Evolutionary conservation across 2,113 vertebrate species (phyloP), one percentile per base, ranked within the genome.

Genomic region (Sclerurus mexicanus): DNA sequence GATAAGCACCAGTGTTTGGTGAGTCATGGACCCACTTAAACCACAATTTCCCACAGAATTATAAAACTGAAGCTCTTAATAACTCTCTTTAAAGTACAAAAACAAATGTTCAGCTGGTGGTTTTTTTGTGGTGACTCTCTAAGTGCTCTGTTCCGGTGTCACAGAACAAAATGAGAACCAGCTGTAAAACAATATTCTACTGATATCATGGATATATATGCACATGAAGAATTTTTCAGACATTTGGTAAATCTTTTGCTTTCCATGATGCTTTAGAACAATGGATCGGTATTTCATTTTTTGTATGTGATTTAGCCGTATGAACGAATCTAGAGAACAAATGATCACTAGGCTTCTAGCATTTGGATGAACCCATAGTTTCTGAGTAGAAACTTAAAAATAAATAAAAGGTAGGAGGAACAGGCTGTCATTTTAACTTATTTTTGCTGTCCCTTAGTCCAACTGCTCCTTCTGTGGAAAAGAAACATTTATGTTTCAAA

Each of bases 21-120:
- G 96, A 96, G 80, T 96, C 96, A 95, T 86, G 78, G 81, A 92
- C 84, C 90, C 91, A 92, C 80, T 95, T 90, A 88, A 79, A 94
- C 93, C 88, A 92, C 92, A 87, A 95, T 96, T 96, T 96, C 95
- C 96, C 92, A 96, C 67, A 92, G 80, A 94, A 95, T 94, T 91
- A 91, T 59, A 79, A 91, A 94, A 60, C 55, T 22, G 75, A 93
- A 81, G 39, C 72, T 91, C 94, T 94, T 94, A 84, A 96, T 91
- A 95, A 86, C 89, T 95, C 89, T 82, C 84, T 95, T 83, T 53
- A 94, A 96, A 85, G 77, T 95, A 59, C 72, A 93, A 92, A 95
- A 96, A 52, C 90, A 95, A 96, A 93, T 47, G 79, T 86, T 95
- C 76, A 80, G 77, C 85, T 96, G 87, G 72, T 79, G 76, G 76